Base-by-base conservation (phyloP, 2,113 vertebrate genomes). In the Macrotus californicus region DNA sequence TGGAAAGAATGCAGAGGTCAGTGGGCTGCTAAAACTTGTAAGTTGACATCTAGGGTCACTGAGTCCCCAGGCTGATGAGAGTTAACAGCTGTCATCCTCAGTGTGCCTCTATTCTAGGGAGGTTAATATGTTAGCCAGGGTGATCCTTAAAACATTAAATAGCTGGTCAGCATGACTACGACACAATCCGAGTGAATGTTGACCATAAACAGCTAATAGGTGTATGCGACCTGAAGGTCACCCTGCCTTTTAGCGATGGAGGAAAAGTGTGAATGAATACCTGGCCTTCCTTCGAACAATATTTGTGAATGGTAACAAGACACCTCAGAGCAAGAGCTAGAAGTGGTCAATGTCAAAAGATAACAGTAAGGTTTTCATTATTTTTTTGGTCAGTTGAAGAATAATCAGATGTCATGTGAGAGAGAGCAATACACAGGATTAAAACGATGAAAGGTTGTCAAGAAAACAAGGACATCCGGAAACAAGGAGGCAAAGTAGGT, bases 101-200 rank as follows among this genome's bases (percentile, higher is more conserved):
- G 24, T n/a, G 0, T 59, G 7, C 29, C n/a, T 87, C n/a, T 76
- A 31, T 72, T 72, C 64, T 36, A 92, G 66, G 92, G 89, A 75
- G 48, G 41, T 64, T 66, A 67, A 41, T 87, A 52, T 81, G 76
- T 80, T 77, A 89, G 81, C 72, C 73, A 92, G 41, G 19, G 29
- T 46, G 43, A 79, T 69, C 85, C 93, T 95, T 76, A 87, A 92
- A 76, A 87, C 92, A 59, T 83, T 72, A 91, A 94, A 61, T 56
- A 73, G 34, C 31, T 72, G 18, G 31, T 91, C 86, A 88, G 56
- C 54, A 41, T 61, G 72, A 84, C 48, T 81, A 54, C 52, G 19
- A 31, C 77, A 48, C 31, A 76, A 52, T 59, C 54, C 36, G 39
- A 85, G 79, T 56, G 61, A 80, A 77, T 24, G 34, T 2, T 87